phyloP scores from a whole-genome alignment of 1,140 invertebrate species.

The Acyrthosiphon pisum region DNA sequence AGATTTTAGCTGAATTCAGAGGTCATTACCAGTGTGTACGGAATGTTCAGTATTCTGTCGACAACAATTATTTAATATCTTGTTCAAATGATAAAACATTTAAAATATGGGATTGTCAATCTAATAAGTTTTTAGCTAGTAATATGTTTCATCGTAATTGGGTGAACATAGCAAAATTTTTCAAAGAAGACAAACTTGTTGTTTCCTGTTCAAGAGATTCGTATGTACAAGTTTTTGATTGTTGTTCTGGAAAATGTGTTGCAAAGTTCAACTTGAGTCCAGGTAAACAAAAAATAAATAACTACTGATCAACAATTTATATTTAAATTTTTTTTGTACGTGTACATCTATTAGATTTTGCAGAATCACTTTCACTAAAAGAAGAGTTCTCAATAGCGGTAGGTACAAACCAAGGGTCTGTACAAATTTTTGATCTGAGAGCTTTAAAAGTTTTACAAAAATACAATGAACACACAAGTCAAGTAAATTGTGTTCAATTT shows the following conservation, averaged over 20 bases:
- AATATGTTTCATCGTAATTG: constrained; percentile 53
- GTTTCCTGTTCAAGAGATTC: constrained; percentile 49
- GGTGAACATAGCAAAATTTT: constrained; percentile 48
- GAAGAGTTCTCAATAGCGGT: constrained; percentile 23
- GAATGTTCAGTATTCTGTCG: background rate
- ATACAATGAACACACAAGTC: background rate
- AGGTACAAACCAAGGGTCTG: background rate
- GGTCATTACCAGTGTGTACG: constrained; percentile 20
- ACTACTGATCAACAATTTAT: background rate
- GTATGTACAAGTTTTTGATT: constrained; percentile 43
- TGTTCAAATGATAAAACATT: constrained; percentile 57
- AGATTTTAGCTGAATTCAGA: constrained; percentile 22
- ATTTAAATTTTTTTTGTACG: background rate
- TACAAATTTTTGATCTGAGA: constrained; percentile 49
- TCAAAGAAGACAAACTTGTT: constrained; percentile 15
- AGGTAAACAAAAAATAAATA: background rate
- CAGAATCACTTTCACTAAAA: constrained; percentile 39
- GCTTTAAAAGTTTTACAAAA: constrained; percentile 29
- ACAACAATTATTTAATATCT: constrained; percentile 49
- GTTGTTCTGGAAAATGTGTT: constrained; percentile 49
- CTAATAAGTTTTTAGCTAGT: constrained; percentile 41
- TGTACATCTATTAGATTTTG: constrained; percentile 38
- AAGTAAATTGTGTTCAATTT: constrained; percentile 31
- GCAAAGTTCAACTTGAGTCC: background rate
- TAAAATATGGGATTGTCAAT: constrained; percentile 53